Evolutionary conservation across 2,888 invertebrate species (phyloP).

Genomic region (Orgyia antiqua): DNA sequence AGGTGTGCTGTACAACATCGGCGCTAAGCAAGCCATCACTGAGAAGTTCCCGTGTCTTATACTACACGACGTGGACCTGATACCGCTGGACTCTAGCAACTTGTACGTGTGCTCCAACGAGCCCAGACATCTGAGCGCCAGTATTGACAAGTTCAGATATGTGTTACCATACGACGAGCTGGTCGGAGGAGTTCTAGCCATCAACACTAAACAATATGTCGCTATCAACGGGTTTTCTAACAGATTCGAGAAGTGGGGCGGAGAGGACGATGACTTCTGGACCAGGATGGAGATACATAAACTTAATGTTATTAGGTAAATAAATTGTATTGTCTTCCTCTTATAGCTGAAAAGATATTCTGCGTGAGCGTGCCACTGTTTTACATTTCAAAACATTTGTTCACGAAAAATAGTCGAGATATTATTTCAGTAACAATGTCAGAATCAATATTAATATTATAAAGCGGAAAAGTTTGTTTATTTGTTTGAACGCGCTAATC

Average conservation of each 20-base stretch:
- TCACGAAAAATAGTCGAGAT: too few species aligned
- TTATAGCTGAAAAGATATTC: too few species aligned
- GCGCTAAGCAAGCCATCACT: slow-evolving; percentile 85
- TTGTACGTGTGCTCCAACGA: slow-evolving; percentile 87
- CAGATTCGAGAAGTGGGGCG: slow-evolving; percentile 63
- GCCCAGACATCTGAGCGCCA: slow-evolving; percentile 93
- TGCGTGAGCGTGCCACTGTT: too few species aligned
- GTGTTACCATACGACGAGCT: slow-evolving; percentile 23
- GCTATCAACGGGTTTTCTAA: slow-evolving; percentile 61
- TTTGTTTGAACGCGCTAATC: too few species aligned
- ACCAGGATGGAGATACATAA: slow-evolving; percentile 35
- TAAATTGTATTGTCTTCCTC: neutral
- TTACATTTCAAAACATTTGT: neutral
- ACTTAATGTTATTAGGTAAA: slow-evolving; percentile 46
- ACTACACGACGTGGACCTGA: slow-evolving; percentile 93
- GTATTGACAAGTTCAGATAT: slow-evolving; percentile 85
- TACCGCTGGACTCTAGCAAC: slow-evolving; percentile 89
- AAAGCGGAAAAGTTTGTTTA: too few species aligned
- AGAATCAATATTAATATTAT: too few species aligned
- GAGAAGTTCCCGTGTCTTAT: slow-evolving; percentile 88
- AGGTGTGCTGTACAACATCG: slow-evolving; percentile 91
- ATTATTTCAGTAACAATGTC: too few species aligned
- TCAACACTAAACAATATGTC: slow-evolving; percentile 47
- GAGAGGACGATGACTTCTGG: slow-evolving; percentile 67
- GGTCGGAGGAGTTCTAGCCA: slow-evolving; percentile 58